Conservation (phyloP, 2,113 vertebrate species). For the Gorilla gorilla region DNA sequence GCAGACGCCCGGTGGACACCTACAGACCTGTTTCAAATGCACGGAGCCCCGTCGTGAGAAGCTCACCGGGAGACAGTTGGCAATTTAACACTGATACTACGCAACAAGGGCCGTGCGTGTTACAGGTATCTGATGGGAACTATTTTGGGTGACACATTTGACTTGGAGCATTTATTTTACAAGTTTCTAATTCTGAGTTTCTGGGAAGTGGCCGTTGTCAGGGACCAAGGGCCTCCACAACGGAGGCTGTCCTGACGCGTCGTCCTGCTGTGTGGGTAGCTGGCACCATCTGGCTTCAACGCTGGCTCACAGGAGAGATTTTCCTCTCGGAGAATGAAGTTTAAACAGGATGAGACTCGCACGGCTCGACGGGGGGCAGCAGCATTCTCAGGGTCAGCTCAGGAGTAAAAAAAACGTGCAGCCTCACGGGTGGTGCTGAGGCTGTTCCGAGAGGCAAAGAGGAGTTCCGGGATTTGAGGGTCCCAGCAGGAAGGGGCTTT, state of each 20-base stretch:
- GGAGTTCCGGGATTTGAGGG: accelerated
- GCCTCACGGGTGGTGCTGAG: neutral
- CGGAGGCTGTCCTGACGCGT: neutral
- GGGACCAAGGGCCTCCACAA: neutral
- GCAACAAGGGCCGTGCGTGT: accelerated
- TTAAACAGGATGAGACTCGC: neutral
- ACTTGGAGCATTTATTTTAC: neutral
- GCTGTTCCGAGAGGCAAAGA: accelerated
- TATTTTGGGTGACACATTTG: accelerated
- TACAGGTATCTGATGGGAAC: accelerated
- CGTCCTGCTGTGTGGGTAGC: neutral
- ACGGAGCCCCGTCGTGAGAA: accelerated
- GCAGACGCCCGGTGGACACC: accelerated
- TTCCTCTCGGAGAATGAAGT: neutral
- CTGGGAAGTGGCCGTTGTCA: neutral
- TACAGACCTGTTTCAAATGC: accelerated
- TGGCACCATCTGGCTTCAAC: neutral
- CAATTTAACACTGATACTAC: accelerated
- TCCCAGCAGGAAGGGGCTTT: too few species aligned
- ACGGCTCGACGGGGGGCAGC: too few species aligned
- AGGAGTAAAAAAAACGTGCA: accelerated
- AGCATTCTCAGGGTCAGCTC: neutral
- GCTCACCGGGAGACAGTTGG: accelerated
- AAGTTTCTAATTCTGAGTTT: neutral
- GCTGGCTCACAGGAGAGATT: neutral